These are phyloP conservation scores for Aporophyla nigra DNA, from an alignment of 2,888 invertebrate genomes.

Conservation along the genomic window DNA sequence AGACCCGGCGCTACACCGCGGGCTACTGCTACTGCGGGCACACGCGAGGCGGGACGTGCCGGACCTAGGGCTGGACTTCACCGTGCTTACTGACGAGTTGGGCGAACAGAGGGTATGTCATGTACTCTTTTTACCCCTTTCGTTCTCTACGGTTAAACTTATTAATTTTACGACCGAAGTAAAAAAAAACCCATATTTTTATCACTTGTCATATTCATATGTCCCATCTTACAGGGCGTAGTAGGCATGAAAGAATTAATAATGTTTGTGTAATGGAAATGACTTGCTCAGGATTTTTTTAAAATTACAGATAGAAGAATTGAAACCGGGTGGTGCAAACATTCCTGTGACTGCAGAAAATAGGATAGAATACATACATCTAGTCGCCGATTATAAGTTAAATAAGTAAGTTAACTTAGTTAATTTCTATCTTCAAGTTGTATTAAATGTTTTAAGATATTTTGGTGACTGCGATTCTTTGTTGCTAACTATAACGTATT, in stretches of 20 bases:
- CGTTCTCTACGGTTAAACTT: no score
- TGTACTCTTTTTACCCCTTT: no score
- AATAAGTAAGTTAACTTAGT: conserved; percentile 92
- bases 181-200: no score
- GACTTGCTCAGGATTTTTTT: neutral
- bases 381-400: conserved; percentile 98
- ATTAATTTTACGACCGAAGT: no score
- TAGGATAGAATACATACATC: conserved; percentile 98
- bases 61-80: conserved; percentile 98
- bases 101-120: conserved; percentile 94
- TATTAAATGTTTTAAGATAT: no score
- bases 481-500: no score
- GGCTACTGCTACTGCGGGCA: conserved; percentile 96
- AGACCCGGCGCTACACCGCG: conserved; percentile 97
- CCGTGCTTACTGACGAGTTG: conserved; percentile 96
- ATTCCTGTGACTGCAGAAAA: conserved; percentile 98
- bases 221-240: no score
- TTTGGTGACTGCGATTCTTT: no score
- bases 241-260: no score
- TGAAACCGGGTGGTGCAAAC: conserved; percentile 97
- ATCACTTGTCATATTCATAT: no score
- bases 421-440: neutral
- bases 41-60: conserved; percentile 95
- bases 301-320: conserved; percentile 93
- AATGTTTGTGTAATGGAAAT: neutral